These are phyloP conservation scores for Austrofundulus limnaeus DNA, from an alignment of 2,113 vertebrate genomes.

Conservation along the genomic window DNA sequence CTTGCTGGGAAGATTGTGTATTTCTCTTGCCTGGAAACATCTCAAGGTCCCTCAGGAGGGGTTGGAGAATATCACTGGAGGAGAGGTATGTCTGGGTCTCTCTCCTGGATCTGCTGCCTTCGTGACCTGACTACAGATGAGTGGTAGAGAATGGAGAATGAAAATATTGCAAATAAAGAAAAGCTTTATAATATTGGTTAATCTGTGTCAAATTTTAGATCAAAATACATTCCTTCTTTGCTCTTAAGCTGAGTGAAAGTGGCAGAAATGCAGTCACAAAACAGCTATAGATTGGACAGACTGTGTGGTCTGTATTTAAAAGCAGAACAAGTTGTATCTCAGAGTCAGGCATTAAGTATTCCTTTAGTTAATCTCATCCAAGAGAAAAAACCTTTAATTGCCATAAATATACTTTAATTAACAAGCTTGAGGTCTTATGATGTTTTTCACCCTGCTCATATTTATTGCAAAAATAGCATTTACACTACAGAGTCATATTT, in stretches of 20 bases:
- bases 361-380: conserved; percentile 58
- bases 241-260: conserved; percentile 5
- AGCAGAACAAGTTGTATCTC: conserved; percentile 34
- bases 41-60: too few relatives aligned
- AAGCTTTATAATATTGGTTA: conserved; percentile 17
- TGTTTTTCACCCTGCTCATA: conserved; percentile 53
- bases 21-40: too few relatives aligned
- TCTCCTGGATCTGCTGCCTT: too few relatives aligned
- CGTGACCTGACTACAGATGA: too few relatives aligned
- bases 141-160: too few relatives aligned
- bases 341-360: conserved; percentile 67
- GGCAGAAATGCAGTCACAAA: conserved; percentile 2
- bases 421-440: conserved; percentile 57
- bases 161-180: too few relatives aligned
- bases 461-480: conserved; percentile 64
- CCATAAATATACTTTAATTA: conserved; percentile 73
- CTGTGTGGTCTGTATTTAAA: conserved; percentile 47
- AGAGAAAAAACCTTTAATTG: conserved; percentile 59
- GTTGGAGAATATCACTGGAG: too few relatives aligned
- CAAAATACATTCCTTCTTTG: not conserved
- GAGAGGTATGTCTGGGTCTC: too few relatives aligned
- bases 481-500: conserved; percentile 56
- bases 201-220: not conserved
- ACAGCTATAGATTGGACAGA: not conserved
- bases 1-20: too few relatives aligned